phyloP scores from a whole-genome alignment of 2,888 invertebrate genomes.

The Apomyelois bistriatella region DNA sequence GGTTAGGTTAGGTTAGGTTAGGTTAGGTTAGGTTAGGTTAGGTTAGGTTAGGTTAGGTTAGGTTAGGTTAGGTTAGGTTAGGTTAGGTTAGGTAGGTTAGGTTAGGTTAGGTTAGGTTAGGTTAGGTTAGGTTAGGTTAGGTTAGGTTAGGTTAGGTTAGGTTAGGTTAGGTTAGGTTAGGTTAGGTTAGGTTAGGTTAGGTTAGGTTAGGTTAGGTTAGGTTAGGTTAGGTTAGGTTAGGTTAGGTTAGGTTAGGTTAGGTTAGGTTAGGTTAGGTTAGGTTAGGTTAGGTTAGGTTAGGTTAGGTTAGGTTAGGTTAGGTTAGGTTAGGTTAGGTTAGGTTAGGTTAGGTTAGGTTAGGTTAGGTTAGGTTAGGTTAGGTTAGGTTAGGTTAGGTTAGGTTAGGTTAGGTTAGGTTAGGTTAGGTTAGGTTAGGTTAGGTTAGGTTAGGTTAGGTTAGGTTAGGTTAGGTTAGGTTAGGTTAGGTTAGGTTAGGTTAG shows the following conservation, averaged over 20 bases:
- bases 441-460: constrained; percentile 19
- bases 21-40: constrained; percentile 18
- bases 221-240: constrained; percentile 20
- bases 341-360: constrained; percentile 19
- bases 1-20: constrained; percentile 19
- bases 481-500: constrained; percentile 24
- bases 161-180: constrained; percentile 11
- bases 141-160: constrained; percentile 15
- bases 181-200: constrained; percentile 19
- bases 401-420: constrained; percentile 11
- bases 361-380: constrained; percentile 21
- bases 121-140: constrained; percentile 19
- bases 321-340: constrained; percentile 22
- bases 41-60: constrained; percentile 22
- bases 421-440: constrained; percentile 18
- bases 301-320: constrained; percentile 23
- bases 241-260: constrained; percentile 19
- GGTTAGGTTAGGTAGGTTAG: constrained; percentile 21
- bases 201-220: constrained; percentile 10
- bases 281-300: constrained; percentile 22
- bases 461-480: constrained; percentile 19
- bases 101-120: constrained; percentile 20
- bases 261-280: constrained; percentile 15
- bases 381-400: constrained; percentile 17
- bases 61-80: constrained; percentile 23